A percentile compares a stretch with the other conserved stretches of the same genome.
Evolutionary conservation across 2,888 invertebrate species (phyloP).

Genomic region (Trissolcus brochymenae): DNA sequence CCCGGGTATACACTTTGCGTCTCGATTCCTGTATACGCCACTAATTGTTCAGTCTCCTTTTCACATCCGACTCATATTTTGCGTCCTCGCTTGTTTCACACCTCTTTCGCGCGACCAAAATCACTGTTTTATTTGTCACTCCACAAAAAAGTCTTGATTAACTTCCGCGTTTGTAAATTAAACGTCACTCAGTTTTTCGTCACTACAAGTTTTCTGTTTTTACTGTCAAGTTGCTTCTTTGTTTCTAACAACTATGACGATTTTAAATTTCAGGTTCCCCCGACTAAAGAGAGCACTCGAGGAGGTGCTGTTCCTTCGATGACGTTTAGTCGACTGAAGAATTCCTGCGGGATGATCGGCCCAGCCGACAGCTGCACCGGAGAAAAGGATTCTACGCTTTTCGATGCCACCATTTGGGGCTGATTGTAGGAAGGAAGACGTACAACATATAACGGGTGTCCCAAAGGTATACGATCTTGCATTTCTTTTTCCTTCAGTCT

Average conservation of each 20-base stretch:
- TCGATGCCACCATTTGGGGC: conserved; percentile 26
- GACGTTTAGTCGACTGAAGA: conserved; percentile 64
- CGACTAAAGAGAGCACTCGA: conserved; percentile 10
- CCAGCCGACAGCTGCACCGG: conserved; percentile 62
- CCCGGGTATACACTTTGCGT: conserved; percentile 12
- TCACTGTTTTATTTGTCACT: too few relatives aligned
- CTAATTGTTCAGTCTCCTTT: conserved; percentile 1
- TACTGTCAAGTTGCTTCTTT: not conserved
- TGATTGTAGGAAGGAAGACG: conserved; percentile 46
- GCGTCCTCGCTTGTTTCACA: not conserved
- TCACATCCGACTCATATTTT: conserved; percentile 1
- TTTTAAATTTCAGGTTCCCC: not conserved
- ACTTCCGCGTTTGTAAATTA: too few relatives aligned
- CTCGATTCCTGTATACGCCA: conserved; percentile 21
- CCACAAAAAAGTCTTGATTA: too few relatives aligned
- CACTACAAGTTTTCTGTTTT: not conserved
- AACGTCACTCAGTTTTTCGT: not conserved
- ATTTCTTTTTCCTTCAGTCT: not conserved
- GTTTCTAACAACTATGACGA: not conserved
- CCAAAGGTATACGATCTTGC: not conserved
- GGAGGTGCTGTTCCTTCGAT: conserved; percentile 54
- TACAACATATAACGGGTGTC: conserved; percentile 49
- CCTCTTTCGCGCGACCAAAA: too few relatives aligned
- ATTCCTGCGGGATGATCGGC: conserved; percentile 51
- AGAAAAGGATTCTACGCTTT: conserved; percentile 62